phyloP scores from a whole-genome alignment of 2,113 vertebrate species.

The Tor tambroides region DNA sequence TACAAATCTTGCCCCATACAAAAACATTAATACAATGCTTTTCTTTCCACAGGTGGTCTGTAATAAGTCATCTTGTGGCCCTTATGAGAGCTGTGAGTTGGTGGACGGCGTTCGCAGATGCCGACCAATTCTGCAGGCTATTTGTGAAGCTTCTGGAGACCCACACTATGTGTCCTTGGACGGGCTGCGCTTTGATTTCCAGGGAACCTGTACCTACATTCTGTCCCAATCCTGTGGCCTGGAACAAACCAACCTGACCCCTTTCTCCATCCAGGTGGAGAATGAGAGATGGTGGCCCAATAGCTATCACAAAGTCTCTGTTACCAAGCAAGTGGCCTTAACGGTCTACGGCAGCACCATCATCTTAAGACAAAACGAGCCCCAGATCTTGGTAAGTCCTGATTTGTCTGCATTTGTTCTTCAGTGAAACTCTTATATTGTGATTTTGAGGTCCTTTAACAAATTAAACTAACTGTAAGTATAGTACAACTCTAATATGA shows the following conservation, averaged over 20 bases:
- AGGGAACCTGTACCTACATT: conserved; percentile 73
- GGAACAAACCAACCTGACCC: conserved; percentile 53
- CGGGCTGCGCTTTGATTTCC: conserved; percentile 67
- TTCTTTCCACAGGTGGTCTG: conserved; percentile 65
- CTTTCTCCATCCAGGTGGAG: conserved; percentile 71
- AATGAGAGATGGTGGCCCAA: conserved; percentile 66
- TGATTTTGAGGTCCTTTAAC: background rate
- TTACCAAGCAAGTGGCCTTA: conserved; percentile 70
- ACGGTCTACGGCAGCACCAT: conserved; percentile 62
- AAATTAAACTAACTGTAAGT: background rate
- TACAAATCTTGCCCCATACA: background rate
- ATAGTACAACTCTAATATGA: background rate
- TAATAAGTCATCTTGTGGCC: conserved; percentile 61
- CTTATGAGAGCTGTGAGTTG: conserved; percentile 59
- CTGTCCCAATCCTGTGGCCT: conserved; percentile 65
- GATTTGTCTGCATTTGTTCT: background rate
- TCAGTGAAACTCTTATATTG: background rate
- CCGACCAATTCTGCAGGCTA: conserved; percentile 51
- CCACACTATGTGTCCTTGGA: conserved; percentile 76
- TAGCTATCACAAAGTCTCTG: conserved; percentile 53
- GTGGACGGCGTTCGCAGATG: conserved; percentile 66
- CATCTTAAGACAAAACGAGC: conserved; percentile 61
- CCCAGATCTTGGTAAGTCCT: conserved; percentile 71
- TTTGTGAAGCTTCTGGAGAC: conserved; percentile 70
- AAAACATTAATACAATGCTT: background rate